A percentile compares a stretch with the other conserved stretches of the same genome.
Evolutionary conservation across 2,797 vertebrate species (phyloP).

Genomic region (Cyprinodon diabolis): DNA sequence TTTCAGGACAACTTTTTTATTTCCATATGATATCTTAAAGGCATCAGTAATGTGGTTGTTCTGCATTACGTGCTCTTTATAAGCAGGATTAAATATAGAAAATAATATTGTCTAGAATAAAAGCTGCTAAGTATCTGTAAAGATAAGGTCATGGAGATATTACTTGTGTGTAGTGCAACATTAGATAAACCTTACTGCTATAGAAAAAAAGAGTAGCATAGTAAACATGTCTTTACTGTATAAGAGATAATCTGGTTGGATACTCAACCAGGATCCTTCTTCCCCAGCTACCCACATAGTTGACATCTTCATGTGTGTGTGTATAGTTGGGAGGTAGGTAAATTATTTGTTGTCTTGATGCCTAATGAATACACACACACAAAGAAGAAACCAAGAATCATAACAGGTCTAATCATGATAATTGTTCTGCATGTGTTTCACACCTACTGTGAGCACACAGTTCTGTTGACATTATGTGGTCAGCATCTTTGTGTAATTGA

Average conservation of each 20-base stretch:
- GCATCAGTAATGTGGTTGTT: neutral
- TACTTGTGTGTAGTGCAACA: too few species aligned
- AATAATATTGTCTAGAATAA: neutral
- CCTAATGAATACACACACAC: slow-evolving; percentile 38
- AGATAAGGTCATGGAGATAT: neutral
- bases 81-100: neutral
- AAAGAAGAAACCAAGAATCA: slow-evolving; percentile 35
- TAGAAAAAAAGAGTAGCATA: too few species aligned
- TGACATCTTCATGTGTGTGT: neutral
- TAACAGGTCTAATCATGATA: slow-evolving; percentile 54
- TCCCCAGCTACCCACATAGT: neutral
- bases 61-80: neutral
- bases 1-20: neutral
- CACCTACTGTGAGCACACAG: neutral
- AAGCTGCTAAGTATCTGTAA: neutral
- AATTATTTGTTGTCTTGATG: slow-evolving; percentile 44
- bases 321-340: neutral
- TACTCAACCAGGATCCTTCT: neutral
- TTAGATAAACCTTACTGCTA: too few species aligned
- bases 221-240: neutral
- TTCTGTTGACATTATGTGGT: neutral
- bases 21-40: neutral
- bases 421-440: slow-evolving; percentile 30
- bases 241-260: neutral
- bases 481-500: neutral